Base-by-base conservation (phyloP, 2,888 invertebrate genomes). In the Tortrix viridana region DNA sequence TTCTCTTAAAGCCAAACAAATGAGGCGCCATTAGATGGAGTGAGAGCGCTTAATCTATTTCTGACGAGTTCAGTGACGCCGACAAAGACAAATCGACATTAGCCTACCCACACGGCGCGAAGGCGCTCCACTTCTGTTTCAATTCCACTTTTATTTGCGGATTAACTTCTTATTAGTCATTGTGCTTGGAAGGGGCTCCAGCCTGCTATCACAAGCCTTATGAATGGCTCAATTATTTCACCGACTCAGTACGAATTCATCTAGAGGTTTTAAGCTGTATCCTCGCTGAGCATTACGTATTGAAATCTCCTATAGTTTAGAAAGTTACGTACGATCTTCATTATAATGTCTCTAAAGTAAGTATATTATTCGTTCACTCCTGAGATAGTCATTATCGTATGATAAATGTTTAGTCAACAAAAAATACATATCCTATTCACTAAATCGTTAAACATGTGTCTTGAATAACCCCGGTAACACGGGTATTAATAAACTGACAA, bases 41-140 rank as follows among this genome's bases (percentile, higher is more conserved):
- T 89, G 89, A 91, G 91, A 92, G 88, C 86, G 91, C 92, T 92
- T 92, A 92, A 92, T 92, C 92, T 92, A 92, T 92, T 92, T 92
- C 92, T 92, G 92, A 92, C 92, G 92, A 92, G 92, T 92, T 92
- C 89, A 90, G 88, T 89, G 92, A 92, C 92, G 92, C 91, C 89
- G 92, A 91, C 92, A 89, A 88, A 89, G 92, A 92, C 91, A 89
- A 90, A 92, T 92, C 89, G 92, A 88, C 89, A 89, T 86, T 88
- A 86, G 90, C 88, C 87, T 91, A 90, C 90, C 89, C 92, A 90
- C 91, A 90, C 92, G 89, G 89, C 88, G 81, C 75, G 85, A 87
- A 89, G 86, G 88, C 86, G 89, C 82, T 80, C 85, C 86, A 88
- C 89, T 90, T 90, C 91, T 90, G 91, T 92, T 92, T 92, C 92